A percentile compares a stretch with the other conserved stretches of the same genome.
Evolutionary conservation across 2,888 invertebrate species (phyloP).

Genomic region (Limnephilus marmoratus): DNA sequence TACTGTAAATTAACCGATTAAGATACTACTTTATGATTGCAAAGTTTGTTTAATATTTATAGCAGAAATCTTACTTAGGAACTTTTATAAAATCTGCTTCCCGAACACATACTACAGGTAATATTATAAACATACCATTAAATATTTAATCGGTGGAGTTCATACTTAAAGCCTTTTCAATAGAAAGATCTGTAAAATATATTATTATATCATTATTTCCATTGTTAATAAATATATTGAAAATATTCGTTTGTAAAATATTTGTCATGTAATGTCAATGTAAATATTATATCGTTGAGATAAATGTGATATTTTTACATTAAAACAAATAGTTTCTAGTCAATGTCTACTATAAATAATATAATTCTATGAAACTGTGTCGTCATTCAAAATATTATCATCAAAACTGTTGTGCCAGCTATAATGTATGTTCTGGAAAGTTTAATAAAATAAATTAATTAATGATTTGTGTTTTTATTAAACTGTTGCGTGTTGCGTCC

Average conservation of each 20-base stretch:
- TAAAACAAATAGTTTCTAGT: slow-evolving; percentile 50
- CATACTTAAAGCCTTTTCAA: neutral
- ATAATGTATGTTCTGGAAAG: neutral
- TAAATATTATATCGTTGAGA: slow-evolving; percentile 46
- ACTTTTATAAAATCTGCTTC: neutral
- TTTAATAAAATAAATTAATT: neutral
- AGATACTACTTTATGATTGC: neutral
- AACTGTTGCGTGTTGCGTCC: no score
- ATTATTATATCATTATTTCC: neutral
- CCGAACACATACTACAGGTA: neutral
- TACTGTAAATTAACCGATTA: neutral
- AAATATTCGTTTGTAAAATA: slow-evolving; percentile 17
- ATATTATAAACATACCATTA: neutral
- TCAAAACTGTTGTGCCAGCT: slow-evolving; percentile 6
- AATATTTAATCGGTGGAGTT: neutral
- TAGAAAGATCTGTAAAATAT: slow-evolving; percentile 5
- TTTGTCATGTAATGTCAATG: slow-evolving; percentile 9
- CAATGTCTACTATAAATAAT: slow-evolving; percentile 1
- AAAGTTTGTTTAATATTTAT: neutral
- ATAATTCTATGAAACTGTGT: slow-evolving; percentile 5
- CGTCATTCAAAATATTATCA: neutral
- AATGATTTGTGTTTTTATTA: neutral
- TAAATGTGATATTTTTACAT: slow-evolving; percentile 61
- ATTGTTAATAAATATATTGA: slow-evolving; percentile 27
- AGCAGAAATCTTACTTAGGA: neutral